A percentile compares a stretch with the other conserved stretches of the same genome.
These are phyloP conservation scores for Camponotus floridanus DNA, from an alignment of 1,140 invertebrate genomes.

Conservation along the genomic window DNA sequence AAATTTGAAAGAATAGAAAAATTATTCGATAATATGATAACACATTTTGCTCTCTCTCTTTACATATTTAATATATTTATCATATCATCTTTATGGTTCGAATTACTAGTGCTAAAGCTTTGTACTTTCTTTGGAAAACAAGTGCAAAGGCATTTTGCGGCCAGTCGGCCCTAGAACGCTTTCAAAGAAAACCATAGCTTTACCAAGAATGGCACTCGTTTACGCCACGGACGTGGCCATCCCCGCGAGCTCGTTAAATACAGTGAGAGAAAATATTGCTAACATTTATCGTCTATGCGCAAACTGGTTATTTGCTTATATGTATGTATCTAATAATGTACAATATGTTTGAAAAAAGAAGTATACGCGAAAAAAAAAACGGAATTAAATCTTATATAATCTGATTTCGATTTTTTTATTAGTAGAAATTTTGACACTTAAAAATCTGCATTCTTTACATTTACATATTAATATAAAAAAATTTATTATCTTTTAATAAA, in stretches of 20 bases:
- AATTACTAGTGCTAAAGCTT: background rate
- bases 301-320: conserved; percentile 36
- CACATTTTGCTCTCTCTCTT: no score
- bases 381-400: background rate
- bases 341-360: background rate
- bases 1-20: background rate
- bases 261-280: conserved; percentile 15
- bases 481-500: background rate
- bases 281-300: conserved; percentile 46
- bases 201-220: conserved; percentile 55
- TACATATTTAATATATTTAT: background rate
- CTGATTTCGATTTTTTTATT: background rate
- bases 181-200: conserved; percentile 43
- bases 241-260: conserved; percentile 45
- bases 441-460: background rate
- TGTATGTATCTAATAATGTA: conserved; percentile 21
- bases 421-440: conserved; percentile 21
- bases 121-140: conserved; percentile 21
- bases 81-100: background rate
- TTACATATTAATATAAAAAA: background rate
- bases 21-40: background rate
- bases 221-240: conserved; percentile 30
- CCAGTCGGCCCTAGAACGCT: conserved; percentile 26
- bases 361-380: background rate
- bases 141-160: conserved; percentile 9